Evolutionary conservation across 2,113 vertebrate species (phyloP), one percentile per base, ranked within the genome.

Genomic region (Candoia aspera): DNA sequence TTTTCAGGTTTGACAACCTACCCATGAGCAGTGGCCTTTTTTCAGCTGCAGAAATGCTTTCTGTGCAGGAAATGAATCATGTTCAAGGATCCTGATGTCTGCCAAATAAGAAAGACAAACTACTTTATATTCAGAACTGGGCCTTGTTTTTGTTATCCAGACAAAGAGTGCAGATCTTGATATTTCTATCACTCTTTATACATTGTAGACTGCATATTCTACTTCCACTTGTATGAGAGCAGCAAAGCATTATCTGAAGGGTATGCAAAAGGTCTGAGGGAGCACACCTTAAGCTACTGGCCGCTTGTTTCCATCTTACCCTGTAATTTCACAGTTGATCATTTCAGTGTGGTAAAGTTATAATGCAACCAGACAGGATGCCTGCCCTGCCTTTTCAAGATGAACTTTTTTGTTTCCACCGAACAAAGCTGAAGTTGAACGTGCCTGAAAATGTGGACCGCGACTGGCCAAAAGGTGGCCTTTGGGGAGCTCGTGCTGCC

Each of bases 401-500:
- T 0, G 19, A 64, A 93, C 1, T 83, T 92, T 92, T 94, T 94
- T 90, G 96, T 96, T 95, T 60, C 92, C 95, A 83, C 57, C 94
- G 60, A 85, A 95, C 93, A 79, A 79, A 79, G 73, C 73, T 42
- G 33, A 79, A 79, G 73, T 42, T 79, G 73, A 79, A 79, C 8
- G 33, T 79, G 17, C 68, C 68, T 79, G 68, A 37, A 79, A 79
- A 79, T 79, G 68, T 37, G 17, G 15, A 73, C n/a, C 33, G 15
- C 19, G 33, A 33, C 24, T 91, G 0, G 33, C 93, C 94, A 91
- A 79, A 79, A 94, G 90, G 95, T 94, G 0, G 95, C 97, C 97
- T 98, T 97, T 98, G 98, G 49, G 95, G 95, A 97, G 98, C 97
- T 97, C 97, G 98, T 98, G 98, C 98, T 98, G 97, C 98, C 98